Conservation (phyloP, 2,113 vertebrate genomes). For the Theropithecus gelada region DNA sequence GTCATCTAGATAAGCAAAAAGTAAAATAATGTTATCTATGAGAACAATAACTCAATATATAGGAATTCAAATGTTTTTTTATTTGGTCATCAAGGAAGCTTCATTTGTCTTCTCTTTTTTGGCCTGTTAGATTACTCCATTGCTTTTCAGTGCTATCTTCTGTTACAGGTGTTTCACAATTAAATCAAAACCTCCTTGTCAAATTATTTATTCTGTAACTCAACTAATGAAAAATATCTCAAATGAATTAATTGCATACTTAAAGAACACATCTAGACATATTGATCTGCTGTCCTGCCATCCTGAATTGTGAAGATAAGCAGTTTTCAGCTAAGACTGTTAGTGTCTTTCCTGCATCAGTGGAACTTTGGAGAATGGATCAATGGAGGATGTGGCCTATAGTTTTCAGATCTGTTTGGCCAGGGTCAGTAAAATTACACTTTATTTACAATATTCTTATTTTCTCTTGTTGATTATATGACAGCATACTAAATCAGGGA, state of each 20-base stretch:
- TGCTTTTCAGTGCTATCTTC: conserved; percentile 5
- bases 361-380: conserved; percentile 26
- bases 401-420: not conserved
- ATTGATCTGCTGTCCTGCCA: not conserved
- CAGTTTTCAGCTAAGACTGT: not conserved
- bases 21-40: not conserved
- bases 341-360: not conserved
- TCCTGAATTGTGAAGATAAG: not conserved
- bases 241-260: conserved; percentile 1
- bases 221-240: conserved; percentile 44
- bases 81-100: not conserved
- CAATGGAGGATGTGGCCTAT: not conserved
- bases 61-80: conserved; percentile 28
- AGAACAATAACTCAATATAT: not conserved
- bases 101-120: conserved; percentile 27
- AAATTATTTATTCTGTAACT: conserved; percentile 53
- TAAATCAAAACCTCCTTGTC: conserved; percentile 33
- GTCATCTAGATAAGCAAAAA: conserved; percentile 13
- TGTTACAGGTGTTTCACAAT: not conserved
- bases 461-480: conserved; percentile 48
- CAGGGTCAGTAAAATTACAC: conserved; percentile 22
- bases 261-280: conserved; percentile 40
- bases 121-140: not conserved
- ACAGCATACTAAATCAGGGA: not conserved
- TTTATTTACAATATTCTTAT: conserved; percentile 39